These are phyloP conservation scores for Agrilus planipennis DNA, from an alignment of 1,140 invertebrate genomes.

Conservation along the genomic window DNA sequence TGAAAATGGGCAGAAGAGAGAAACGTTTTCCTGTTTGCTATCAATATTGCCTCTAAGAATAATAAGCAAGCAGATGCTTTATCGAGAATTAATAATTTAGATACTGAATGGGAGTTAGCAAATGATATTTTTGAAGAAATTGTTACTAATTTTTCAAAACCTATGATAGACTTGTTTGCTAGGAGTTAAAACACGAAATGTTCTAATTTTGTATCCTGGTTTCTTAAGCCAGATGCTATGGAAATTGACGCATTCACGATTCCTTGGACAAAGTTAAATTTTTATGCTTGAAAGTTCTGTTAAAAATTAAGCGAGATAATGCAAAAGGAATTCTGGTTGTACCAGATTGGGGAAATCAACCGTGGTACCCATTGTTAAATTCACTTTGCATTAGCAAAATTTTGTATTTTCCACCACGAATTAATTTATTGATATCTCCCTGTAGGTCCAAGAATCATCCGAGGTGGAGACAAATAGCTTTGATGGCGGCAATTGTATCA, in stretches of 20 bases:
- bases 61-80: constrained; percentile 19
- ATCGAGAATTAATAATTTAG: constrained; percentile 12
- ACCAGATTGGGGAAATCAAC: constrained; percentile 17
- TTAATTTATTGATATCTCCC: neutral
- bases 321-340: neutral
- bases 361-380: constrained; percentile 3
- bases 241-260: neutral
- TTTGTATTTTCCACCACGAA: neutral
- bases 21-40: constrained; percentile 17
- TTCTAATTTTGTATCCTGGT: neutral
- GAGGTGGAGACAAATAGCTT: neutral
- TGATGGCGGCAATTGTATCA: neutral
- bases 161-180: neutral
- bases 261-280: neutral
- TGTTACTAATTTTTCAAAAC: neutral
- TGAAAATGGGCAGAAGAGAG: constrained; percentile 22
- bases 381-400: neutral
- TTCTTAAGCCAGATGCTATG: neutral
- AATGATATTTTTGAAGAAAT: neutral
- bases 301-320: constrained; percentile 17
- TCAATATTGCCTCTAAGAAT: constrained; percentile 16
- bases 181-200: neutral
- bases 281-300: constrained; percentile 7
- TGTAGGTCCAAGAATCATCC: neutral
- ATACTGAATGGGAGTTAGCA: neutral